phyloP scores from a whole-genome alignment of 2,797 vertebrate genomes.

The Crypturellus tataupa region DNA sequence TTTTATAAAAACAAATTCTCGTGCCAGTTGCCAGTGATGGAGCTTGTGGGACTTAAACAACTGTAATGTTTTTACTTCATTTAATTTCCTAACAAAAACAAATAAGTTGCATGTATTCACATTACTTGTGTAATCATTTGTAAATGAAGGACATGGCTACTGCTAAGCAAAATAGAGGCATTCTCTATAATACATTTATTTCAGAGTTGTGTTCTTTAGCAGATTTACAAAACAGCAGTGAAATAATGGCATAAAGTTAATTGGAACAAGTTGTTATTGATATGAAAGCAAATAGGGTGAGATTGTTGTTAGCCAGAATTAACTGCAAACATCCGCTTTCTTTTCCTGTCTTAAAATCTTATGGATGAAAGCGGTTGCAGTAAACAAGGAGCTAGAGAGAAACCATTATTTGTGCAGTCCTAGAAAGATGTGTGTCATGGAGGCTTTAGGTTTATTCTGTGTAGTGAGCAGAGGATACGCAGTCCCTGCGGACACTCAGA shows the following conservation, averaged over 20 bases:
- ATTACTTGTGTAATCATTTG: not conserved
- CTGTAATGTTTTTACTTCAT: slow-evolving; percentile 23
- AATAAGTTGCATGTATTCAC: slow-evolving; percentile 16
- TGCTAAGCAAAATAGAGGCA: not conserved
- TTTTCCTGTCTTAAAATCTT: not conserved
- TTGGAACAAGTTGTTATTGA: not conserved
- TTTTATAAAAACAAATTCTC: not conserved
- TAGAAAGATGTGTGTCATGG: not conserved
- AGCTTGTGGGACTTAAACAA: slow-evolving; percentile 3
- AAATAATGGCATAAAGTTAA: not conserved
- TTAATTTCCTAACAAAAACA: slow-evolving; percentile 49
- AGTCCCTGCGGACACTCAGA: rapidly evolving
- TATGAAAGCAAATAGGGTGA: rapidly evolving
- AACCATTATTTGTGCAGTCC: rapidly evolving
- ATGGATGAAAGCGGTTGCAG: not conserved
- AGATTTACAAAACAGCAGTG: not conserved
- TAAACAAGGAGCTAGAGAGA: not conserved
- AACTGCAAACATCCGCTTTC: not conserved
- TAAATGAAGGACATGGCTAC: rapidly evolving
- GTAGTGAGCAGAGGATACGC: rapidly evolving
- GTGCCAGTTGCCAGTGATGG: slow-evolving; percentile 53
- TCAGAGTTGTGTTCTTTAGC: slow-evolving; percentile 4
- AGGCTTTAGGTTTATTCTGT: not conserved
- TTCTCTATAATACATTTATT: not conserved
- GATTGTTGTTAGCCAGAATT: not conserved